These are phyloP conservation scores for Acleris literana DNA, from an alignment of 2,888 invertebrate species.

Conservation along the genomic window DNA sequence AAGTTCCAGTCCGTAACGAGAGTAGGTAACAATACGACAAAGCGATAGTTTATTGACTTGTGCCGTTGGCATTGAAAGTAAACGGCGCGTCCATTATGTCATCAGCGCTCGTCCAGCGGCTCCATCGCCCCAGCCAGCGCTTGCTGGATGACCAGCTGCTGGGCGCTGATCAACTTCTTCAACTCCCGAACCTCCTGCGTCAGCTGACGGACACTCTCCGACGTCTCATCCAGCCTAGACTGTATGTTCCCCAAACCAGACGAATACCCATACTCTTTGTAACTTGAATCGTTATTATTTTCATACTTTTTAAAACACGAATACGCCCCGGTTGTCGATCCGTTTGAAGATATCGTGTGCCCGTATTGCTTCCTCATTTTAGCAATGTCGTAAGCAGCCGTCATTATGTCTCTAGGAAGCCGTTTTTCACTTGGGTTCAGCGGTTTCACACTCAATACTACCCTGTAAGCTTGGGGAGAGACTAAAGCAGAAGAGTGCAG, in stretches of 20 bases:
- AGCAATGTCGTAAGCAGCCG: slow-evolving; percentile 91
- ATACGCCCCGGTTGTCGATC: slow-evolving; percentile 85
- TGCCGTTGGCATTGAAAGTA: slow-evolving; percentile 79
- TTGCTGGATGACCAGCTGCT: slow-evolving; percentile 79
- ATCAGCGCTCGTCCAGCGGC: slow-evolving; percentile 73
- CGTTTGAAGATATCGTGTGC: slow-evolving; percentile 87
- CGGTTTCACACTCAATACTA: slow-evolving; percentile 92
- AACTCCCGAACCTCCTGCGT: slow-evolving; percentile 88
- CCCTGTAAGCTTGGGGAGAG: slow-evolving; percentile 91
- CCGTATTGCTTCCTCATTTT: slow-evolving; percentile 88
- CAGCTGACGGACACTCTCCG: slow-evolving; percentile 86
- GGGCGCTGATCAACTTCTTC: slow-evolving; percentile 82
- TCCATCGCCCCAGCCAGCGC: slow-evolving; percentile 74
- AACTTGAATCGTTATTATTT: slow-evolving; percentile 82
- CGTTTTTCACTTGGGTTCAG: slow-evolving; percentile 92
- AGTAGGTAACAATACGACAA: slow-evolving; percentile 59
- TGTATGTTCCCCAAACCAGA: slow-evolving; percentile 85
- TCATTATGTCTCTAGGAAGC: slow-evolving; percentile 90
- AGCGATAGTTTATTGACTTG: slow-evolving; percentile 78
- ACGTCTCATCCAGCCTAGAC: slow-evolving; percentile 86
- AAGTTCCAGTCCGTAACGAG: slow-evolving; percentile 59
- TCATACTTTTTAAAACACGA: slow-evolving; percentile 87
- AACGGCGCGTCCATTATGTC: slow-evolving; percentile 73
- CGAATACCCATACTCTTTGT: slow-evolving; percentile 82
- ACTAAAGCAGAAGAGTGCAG: slow-evolving; percentile 91